phyloP scores from a whole-genome alignment of 2,888 invertebrate genomes.

The Drosophila antonietae region DNA sequence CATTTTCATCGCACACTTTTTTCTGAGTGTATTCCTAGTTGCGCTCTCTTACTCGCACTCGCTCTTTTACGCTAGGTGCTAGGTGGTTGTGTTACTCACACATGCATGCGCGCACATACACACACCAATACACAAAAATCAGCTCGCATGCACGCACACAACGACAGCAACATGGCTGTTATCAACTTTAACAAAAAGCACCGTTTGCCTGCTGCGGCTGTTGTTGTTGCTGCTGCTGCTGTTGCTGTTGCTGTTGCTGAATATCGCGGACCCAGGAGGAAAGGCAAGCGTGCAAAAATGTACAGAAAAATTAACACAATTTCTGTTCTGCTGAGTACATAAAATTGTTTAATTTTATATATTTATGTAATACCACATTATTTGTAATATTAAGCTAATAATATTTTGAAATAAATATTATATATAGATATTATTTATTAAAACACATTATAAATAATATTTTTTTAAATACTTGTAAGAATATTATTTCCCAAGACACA shows the following conservation, averaged over 20 bases:
- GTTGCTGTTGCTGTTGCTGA: conserved; percentile 27
- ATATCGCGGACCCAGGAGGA: conserved; percentile 32
- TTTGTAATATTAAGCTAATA: too few species aligned
- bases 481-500: too few species aligned
- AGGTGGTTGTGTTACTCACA: conserved; percentile 55
- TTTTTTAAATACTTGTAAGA: too few species aligned
- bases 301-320: neutral
- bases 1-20: conserved; percentile 8
- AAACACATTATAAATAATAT: too few species aligned
- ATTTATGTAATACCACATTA: neutral
- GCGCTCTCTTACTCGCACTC: conserved; percentile 38
- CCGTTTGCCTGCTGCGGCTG: conserved; percentile 51
- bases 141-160: conserved; percentile 46
- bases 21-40: conserved; percentile 38
- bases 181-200: conserved; percentile 75
- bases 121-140: conserved; percentile 8
- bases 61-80: conserved; percentile 51
- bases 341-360: neutral
- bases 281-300: conserved; percentile 5
- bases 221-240: conserved; percentile 16
- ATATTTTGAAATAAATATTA: too few species aligned
- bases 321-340: neutral
- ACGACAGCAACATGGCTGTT: conserved; percentile 69
- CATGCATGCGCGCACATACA: conserved; percentile 13
- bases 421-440: too few species aligned